Evolutionary conservation across 64 coral and sea anemone genomes (phyloP), one percentile per base, ranked within the genome.

Genomic region (Montipora foliosa): DNA sequence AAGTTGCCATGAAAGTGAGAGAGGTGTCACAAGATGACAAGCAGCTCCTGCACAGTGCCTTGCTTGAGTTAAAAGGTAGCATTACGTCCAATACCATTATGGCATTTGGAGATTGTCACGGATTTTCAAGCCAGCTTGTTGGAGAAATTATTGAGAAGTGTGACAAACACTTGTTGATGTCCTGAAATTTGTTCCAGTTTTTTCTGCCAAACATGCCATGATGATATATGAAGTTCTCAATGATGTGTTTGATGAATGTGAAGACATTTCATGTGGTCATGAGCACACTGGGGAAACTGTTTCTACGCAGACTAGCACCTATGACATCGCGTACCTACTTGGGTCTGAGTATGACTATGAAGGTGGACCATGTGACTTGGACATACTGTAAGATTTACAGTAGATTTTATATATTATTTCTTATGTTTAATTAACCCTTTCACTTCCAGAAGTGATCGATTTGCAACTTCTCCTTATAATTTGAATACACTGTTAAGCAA

Each of bases 201-300:
- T 82, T 49, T 89, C 64, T 45, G 8, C 69, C 16, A 46, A 93
- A 57, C 91, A 93, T 87, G 91, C 91, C 24, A 72, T 93, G 49
- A 83, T 79, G 83, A 93, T 93, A 46, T n/a, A 87, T 21, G 70
- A 77, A 2, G 87, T 93, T 59, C 25, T 80, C 13, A 88, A 88
- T 79, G 91, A 93, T 21, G 76, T 93, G 37, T 93, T 91, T 79
- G 77, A 91, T 45, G 89, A 91, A 3, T 67, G 62, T 67, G 62
- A 67, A 17, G 62, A 67, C 62, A 67, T 67, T 67, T 67, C 62
- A 67, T 67, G 62, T 67, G 16, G 62, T 67, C 5, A 67, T 86
- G 45, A 61, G 53, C 82, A 51, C 62, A 87, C 53, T 87, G 51
- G 20, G n/a, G 87, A 76, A 75, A 49, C 83, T 37, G 52, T 55